Conservation (phyloP, 1,140 invertebrate species). For the Lasioglossum albipes region DNA sequence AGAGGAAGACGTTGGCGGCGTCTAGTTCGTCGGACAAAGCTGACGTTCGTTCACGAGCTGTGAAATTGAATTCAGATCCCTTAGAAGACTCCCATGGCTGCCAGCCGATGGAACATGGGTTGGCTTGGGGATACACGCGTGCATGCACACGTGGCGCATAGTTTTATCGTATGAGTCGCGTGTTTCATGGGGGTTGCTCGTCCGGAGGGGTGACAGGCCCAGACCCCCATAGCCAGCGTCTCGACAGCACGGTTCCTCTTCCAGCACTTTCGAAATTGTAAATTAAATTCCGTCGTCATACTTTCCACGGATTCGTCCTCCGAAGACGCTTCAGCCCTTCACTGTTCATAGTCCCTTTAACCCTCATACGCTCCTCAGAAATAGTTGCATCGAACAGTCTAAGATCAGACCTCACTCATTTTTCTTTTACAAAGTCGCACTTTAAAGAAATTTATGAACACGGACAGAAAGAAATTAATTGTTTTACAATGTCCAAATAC, state of each 20-base stretch:
- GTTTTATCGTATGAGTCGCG: conserved; percentile 47
- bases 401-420: too few species aligned
- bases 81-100: conserved; percentile 50
- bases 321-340: neutral
- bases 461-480: too few species aligned
- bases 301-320: conserved; percentile 54
- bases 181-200: conserved; percentile 55
- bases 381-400: too few species aligned
- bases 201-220: conserved; percentile 46
- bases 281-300: conserved; percentile 69
- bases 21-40: conserved; percentile 63
- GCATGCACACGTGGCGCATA: conserved; percentile 29
- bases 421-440: too few species aligned
- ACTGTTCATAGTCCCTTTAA: neutral
- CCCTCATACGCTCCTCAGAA: too few species aligned
- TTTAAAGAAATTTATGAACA: too few species aligned
- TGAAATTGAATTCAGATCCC: conserved; percentile 73
- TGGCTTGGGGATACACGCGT: conserved; percentile 24
- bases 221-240: conserved; percentile 41
- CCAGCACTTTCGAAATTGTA: conserved; percentile 74
- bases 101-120: conserved; percentile 52
- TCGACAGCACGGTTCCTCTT: conserved; percentile 61
- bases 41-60: conserved; percentile 69
- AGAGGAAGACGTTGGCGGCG: conserved; percentile 55
- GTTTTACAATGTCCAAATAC: too few species aligned